Base-by-base conservation (phyloP, 2,113 vertebrate species). In the Paradoxurus hermaphroditus region DNA sequence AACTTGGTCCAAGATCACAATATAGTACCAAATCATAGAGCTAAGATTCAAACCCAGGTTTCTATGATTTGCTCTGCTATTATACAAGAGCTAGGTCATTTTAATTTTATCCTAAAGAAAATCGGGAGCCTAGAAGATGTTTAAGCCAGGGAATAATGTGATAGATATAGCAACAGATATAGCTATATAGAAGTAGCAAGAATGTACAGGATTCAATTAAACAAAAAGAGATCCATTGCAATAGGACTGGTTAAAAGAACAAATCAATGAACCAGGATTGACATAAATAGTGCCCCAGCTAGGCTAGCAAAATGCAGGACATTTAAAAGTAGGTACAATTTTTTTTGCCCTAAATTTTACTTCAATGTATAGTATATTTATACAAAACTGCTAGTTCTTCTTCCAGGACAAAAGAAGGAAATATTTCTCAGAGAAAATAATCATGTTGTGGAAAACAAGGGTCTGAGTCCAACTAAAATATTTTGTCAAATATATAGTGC, bases 401-500 rank as follows among this genome's bases (percentile, higher is more conserved):
- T 81, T 56, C 31, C 11, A 46, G 11, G 62, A 46, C 67, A 77
- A 65, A 70, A 77, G 29, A 70, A 91, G 56, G 49, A 82, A 70
- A 9, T 53, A 81, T 4, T 23, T 53, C 9, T 82, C 16, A 68
- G 46, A 68, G 0, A 4, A 63, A 56, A 14, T 36, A 82, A 75
- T 36, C 75, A 73, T 81, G 73, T 95, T 79, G 81, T 68, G 44
- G 73, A 77, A 56, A 86, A 93, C 29, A 29, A 91, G 84, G 90
- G 19, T 98, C 27, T 97, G 72, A 90, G 59, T 98, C 87, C 87
- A 67, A 86, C 44, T 21, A 3, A 70, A 4, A 39, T 18, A 21
- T 83, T 97, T 96, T 59, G 56, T 85, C 83, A 63, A 96, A 78
- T 96, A 89, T 96, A 92, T 36, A 79, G 44, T 79, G 90, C 29